A percentile compares a stretch with the other conserved stretches of the same genome.
phyloP scores from a whole-genome alignment of 2,888 invertebrate genomes.

The Congeria kusceri region DNA sequence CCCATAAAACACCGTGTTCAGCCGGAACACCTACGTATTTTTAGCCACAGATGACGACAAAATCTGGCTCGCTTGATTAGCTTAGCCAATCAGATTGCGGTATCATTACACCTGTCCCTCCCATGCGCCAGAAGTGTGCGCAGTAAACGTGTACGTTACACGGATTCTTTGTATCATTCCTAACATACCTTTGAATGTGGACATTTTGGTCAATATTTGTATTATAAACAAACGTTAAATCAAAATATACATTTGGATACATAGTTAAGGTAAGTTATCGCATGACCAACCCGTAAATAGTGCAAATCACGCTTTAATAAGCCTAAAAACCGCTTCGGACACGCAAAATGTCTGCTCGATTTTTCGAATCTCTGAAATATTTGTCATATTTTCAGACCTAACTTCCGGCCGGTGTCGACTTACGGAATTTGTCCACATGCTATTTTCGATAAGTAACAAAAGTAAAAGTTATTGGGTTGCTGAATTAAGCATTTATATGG shows the following conservation, averaged over 20 bases:
- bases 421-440: conserved; percentile 47
- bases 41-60: conserved; percentile 65
- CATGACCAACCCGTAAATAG: conserved; percentile 49
- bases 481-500: conserved; percentile 7
- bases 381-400: conserved; percentile 84
- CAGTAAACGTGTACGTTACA: conserved; percentile 91
- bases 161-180: conserved; percentile 99
- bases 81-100: conserved; percentile 53
- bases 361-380: conserved; percentile 85
- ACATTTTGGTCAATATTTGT: conserved; percentile 72
- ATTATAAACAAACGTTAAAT: conserved; percentile 57
- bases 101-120: conserved; percentile 68
- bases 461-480: neutral
- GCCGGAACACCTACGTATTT: conserved; percentile 56
- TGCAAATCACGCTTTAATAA: conserved; percentile 55
- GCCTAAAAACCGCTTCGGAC: conserved; percentile 68
- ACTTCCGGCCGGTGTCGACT: conserved; percentile 81
- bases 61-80: conserved; percentile 37
- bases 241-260: conserved; percentile 87
- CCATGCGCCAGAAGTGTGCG: conserved; percentile 82
- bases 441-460: neutral
- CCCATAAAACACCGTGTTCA: conserved; percentile 49
- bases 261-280: conserved; percentile 88
- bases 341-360: conserved; percentile 80
- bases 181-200: conserved; percentile 93